A percentile compares a stretch with the other conserved stretches of the same genome.
Conservation (phyloP, 2,113 vertebrate species). For the Crotalus helleri region DNA sequence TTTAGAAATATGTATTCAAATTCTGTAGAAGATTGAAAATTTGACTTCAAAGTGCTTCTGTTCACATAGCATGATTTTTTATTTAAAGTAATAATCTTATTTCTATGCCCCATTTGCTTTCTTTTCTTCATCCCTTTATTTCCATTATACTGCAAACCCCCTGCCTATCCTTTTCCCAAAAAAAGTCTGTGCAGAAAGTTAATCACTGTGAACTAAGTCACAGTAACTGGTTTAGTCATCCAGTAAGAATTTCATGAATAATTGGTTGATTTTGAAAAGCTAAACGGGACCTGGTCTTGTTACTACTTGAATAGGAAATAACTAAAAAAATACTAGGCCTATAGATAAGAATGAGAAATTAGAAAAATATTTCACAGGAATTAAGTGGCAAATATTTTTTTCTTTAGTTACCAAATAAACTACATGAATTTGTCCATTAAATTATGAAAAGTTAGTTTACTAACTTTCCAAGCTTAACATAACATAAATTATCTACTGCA, state of each 20-base stretch:
- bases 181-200: neutral
- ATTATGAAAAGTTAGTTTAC: neutral
- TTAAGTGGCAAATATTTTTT: neutral
- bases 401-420: neutral
- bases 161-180: neutral
- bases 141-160: neutral
- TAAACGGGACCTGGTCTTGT: neutral
- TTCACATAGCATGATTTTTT: neutral
- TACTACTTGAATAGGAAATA: neutral
- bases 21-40: neutral
- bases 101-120: neutral
- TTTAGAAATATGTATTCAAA: neutral
- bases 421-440: neutral
- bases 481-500: neutral
- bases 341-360: neutral
- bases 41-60: neutral
- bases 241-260: neutral
- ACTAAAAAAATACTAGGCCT: neutral
- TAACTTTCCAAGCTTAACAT: neutral
- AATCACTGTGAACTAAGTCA: neutral
- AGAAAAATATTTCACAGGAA: neutral
- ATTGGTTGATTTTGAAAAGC: neutral
- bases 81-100: neutral
- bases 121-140: neutral
- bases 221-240: neutral